A percentile compares a stretch with the other conserved stretches of the same genome.
These are phyloP conservation scores for Bubo scandiacus DNA, from an alignment of 2,113 vertebrate genomes.

Conservation along the genomic window DNA sequence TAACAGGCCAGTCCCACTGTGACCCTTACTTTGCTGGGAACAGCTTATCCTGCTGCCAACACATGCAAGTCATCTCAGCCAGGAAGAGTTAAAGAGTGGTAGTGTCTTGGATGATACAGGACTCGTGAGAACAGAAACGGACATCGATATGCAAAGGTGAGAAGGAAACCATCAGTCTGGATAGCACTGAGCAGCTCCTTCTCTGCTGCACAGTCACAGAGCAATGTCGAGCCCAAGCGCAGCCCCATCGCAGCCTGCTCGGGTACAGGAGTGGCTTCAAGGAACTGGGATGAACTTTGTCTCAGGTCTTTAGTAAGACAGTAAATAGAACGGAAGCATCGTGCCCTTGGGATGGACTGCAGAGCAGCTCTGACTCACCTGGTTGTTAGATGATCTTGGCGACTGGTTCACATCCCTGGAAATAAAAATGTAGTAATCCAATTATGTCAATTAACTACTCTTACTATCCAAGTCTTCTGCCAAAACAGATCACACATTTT, in stretches of 20 bases:
- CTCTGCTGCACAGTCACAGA: neutral
- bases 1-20: neutral
- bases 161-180: neutral
- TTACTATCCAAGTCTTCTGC: neutral
- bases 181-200: neutral
- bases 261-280: neutral
- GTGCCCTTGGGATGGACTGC: neutral
- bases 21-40: neutral
- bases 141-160: neutral
- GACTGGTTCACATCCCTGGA: slow-evolving; percentile 79
- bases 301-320: neutral
- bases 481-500: neutral
- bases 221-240: neutral
- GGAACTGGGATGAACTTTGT: neutral
- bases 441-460: neutral
- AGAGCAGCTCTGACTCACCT: slow-evolving; percentile 65
- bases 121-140: neutral
- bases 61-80: neutral
- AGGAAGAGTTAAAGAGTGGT: neutral
- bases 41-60: neutral
- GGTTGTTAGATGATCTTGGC: slow-evolving; percentile 72
- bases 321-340: neutral
- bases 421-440: neutral
- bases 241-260: neutral
- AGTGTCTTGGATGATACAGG: rapidly evolving